These are phyloP conservation scores for Myiotriccus ornatus DNA, from an alignment of 2,797 vertebrate species.

Conservation along the genomic window DNA sequence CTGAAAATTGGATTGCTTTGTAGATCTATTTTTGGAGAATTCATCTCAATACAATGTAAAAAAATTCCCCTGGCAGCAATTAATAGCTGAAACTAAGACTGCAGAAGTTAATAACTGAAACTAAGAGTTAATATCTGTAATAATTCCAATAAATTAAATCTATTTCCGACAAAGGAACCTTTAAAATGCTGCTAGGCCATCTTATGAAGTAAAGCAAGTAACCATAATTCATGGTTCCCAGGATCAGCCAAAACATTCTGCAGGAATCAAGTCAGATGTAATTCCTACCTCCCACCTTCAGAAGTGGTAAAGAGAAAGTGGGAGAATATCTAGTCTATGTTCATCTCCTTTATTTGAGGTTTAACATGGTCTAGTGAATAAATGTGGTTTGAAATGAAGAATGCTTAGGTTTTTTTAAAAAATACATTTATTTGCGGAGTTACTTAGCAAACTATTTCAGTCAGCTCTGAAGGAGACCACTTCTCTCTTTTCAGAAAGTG, in stretches of 20 bases:
- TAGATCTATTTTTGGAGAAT: background rate
- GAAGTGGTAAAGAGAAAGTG: background rate
- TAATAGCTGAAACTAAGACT: background rate
- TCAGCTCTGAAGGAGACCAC: background rate
- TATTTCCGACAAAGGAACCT: background rate
- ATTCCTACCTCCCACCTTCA: background rate
- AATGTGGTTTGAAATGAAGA: background rate
- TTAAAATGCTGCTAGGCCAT: background rate
- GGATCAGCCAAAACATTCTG: background rate
- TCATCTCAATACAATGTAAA: background rate
- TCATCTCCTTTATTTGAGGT: background rate
- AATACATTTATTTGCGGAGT: background rate
- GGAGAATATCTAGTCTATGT: background rate
- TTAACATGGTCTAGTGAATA: background rate
- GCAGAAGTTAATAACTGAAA: background rate
- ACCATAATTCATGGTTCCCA: background rate
- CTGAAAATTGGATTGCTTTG: background rate
- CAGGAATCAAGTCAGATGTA: background rate
- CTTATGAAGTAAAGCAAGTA: background rate
- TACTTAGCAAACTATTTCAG: background rate
- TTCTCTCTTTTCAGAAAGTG: background rate
- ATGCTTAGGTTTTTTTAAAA: background rate
- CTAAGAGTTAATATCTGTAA: background rate
- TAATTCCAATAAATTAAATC: background rate
- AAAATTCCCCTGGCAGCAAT: background rate